These are phyloP conservation scores for Drosophila ambigua DNA, from an alignment of 1,140 invertebrate genomes.

Conservation along the genomic window DNA sequence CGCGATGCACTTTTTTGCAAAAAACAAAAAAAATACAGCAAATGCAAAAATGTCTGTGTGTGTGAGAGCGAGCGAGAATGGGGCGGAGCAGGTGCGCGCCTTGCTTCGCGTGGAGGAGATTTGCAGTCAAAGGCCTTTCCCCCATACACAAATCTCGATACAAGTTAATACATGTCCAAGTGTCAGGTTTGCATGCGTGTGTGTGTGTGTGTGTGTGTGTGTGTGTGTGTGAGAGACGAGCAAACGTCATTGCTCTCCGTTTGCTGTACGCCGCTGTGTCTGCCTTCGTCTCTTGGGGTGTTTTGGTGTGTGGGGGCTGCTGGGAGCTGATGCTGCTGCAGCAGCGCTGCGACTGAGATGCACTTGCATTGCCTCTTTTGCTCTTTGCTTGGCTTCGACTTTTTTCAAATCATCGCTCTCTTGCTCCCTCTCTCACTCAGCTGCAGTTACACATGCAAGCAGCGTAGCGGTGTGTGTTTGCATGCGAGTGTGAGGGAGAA, in stretches of 20 bases:
- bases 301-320: slow-evolving; percentile 65
- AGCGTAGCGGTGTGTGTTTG: background rate
- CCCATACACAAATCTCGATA: slow-evolving; percentile 38
- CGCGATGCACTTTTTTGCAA: slow-evolving; percentile 61
- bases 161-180: slow-evolving; percentile 9
- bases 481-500: slow-evolving; percentile 5
- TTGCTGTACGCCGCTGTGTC: slow-evolving; percentile 69
- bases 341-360: slow-evolving; percentile 40
- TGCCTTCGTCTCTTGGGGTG: slow-evolving; percentile 72
- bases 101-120: slow-evolving; percentile 28
- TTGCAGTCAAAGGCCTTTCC: slow-evolving; percentile 50
- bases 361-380: slow-evolving; percentile 27
- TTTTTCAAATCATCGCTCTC: background rate
- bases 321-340: slow-evolving; percentile 32
- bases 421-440: slow-evolving; percentile 21
- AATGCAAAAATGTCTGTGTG: slow-evolving; percentile 22
- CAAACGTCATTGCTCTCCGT: slow-evolving; percentile 45
- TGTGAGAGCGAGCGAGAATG: slow-evolving; percentile 24
- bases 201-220: background rate
- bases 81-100: slow-evolving; percentile 70
- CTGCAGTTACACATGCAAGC: slow-evolving; percentile 21
- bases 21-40: slow-evolving; percentile 27
- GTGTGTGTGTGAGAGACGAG: slow-evolving; percentile 1
- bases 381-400: background rate
- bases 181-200: background rate